phyloP scores from a whole-genome alignment of 2,113 vertebrate species.

The Brachyistius frenatus region DNA sequence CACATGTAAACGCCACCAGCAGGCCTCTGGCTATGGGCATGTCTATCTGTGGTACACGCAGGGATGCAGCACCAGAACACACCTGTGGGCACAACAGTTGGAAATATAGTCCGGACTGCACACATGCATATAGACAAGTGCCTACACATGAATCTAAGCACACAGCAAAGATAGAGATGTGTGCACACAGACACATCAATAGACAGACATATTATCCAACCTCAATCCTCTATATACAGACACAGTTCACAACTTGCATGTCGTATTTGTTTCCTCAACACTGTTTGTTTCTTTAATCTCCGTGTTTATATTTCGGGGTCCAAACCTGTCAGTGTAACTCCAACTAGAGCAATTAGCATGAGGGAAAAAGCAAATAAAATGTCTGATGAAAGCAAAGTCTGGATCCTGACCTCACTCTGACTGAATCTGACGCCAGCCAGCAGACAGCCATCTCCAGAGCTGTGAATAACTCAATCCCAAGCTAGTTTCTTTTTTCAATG shows the following conservation, averaged over 20 bases:
- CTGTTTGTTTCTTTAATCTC: constrained; percentile 74
- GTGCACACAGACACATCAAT: constrained; percentile 31
- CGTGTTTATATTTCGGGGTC: constrained; percentile 69
- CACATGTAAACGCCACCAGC: constrained; percentile 76
- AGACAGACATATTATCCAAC: constrained; percentile 1
- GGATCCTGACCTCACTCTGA: constrained; percentile 62
- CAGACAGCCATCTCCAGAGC: constrained; percentile 56
- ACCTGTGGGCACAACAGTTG: constrained; percentile 53
- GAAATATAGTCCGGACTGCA: constrained; percentile 32
- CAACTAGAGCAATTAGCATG: constrained; percentile 66
- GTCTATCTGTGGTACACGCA: constrained; percentile 50
- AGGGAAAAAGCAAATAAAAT: constrained; percentile 73
- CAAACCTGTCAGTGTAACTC: constrained; percentile 65
- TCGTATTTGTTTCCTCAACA: constrained; percentile 56
- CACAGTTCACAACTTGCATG: constrained; percentile 46
- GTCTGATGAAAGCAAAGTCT: constrained; percentile 65
- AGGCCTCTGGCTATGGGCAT: constrained; percentile 73
- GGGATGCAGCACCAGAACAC: constrained; percentile 46
- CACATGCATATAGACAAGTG: constrained; percentile 20
- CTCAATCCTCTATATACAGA: constrained; percentile 24
- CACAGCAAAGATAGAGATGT: neutral
- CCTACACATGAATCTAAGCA: constrained; percentile 8
- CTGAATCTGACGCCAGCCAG: constrained; percentile 36
- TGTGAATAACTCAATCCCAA: constrained; percentile 73
- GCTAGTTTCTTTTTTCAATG: constrained; percentile 52